These are phyloP conservation scores for Choloepus hoffmanni DNA, from an alignment of 2,113 vertebrate species.

Conservation along the genomic window DNA sequence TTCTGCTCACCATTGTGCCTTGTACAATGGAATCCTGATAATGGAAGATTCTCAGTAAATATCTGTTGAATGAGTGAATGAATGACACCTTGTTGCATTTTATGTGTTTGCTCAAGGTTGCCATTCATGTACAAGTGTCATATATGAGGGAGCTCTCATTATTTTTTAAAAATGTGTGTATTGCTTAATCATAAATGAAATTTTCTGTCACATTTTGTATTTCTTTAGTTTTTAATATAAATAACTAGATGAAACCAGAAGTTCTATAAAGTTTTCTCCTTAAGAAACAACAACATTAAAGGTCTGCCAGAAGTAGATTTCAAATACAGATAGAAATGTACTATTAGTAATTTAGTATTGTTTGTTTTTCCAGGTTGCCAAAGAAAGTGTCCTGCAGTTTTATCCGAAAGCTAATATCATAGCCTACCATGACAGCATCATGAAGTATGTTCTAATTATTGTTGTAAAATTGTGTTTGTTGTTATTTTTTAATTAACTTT, in stretches of 20 bases:
- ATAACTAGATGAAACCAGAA: slow-evolving; percentile 27
- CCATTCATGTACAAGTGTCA: background rate
- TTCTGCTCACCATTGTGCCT: background rate
- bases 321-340: slow-evolving; percentile 68
- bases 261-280: background rate
- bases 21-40: background rate
- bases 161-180: slow-evolving; percentile 8
- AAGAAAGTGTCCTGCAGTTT: slow-evolving; percentile 97
- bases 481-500: slow-evolving; percentile 40
- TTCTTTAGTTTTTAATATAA: slow-evolving; percentile 31
- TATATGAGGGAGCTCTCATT: background rate
- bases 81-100: background rate
- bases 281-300: slow-evolving; percentile 19
- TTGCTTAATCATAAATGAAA: background rate
- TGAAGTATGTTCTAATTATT: slow-evolving; percentile 91
- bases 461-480: slow-evolving; percentile 32
- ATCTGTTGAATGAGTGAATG: background rate
- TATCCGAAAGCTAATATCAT: slow-evolving; percentile 96
- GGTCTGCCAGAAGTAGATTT: slow-evolving; percentile 64
- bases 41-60: background rate
- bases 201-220: slow-evolving; percentile 11
- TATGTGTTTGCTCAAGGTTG: slow-evolving; percentile 1
- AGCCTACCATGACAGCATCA: slow-evolving; percentile 98
- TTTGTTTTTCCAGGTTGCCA: slow-evolving; percentile 94
- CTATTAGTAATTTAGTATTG: slow-evolving; percentile 73